Base-by-base conservation (phyloP, 92 coral and sea anemone species). In the Porites rus region DNA sequence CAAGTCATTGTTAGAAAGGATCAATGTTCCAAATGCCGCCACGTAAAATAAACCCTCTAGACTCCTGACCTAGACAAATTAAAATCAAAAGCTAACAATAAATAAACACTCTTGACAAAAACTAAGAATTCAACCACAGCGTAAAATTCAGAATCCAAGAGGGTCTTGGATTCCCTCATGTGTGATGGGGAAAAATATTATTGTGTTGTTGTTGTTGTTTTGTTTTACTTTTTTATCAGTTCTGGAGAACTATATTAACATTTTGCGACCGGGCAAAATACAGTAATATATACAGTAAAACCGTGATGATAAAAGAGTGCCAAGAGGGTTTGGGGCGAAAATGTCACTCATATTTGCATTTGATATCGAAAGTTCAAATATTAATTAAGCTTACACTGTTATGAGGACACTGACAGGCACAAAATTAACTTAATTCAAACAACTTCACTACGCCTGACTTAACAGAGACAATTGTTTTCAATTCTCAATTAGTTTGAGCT, bases 11-110 rank as follows among this genome's bases (percentile, higher is more conserved):
- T 96, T 96, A 25, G 98, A 93, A 16, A 96, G 90, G 66, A 94
- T 87, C 81, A 96, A 84, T n/a, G 93, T 92, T 51, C 99, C 99
- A 93, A 96, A 93, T 51, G 96, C 98, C 9, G 96, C 82, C 74
- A 96, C 95, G 7, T 90, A 78, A 76, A 84, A 84, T 51, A 96
- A 83, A 22, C 98, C 99, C 82, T 94, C 93, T 60, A 96, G 88
- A 80, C 96, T 89, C 72, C 90, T 86, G 25, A 96, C 91, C 99
- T 95, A 16, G 6, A 10, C 28, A 54, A 38, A 38, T 38, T 38
- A 46, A 19, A 9, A 25, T 51, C 2, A 69, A 66, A 22, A 19
- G 19, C 20, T 19, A 17, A 51, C 52, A 64, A 50, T 19, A 11
- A 59, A 69, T 69, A 2, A 69, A 69, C 12, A 13, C 43, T 69